These are phyloP conservation scores for Meteorus cinctellus DNA, from an alignment of 2,888 invertebrate genomes.

Conservation along the genomic window DNA sequence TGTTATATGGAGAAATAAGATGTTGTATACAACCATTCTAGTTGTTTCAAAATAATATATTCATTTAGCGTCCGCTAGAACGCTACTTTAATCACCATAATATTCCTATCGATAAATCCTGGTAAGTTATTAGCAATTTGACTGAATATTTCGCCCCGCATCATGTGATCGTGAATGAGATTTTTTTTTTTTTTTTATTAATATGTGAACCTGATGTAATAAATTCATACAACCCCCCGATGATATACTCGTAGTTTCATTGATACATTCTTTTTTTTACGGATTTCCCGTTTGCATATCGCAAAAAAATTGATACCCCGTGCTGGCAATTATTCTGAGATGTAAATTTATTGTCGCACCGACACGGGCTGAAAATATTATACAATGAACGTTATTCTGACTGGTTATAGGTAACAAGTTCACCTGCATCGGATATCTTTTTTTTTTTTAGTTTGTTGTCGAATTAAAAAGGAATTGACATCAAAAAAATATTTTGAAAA, in stretches of 20 bases:
- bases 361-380: too few species aligned
- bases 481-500: constrained; percentile 16
- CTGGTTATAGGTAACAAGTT: neutral
- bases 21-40: constrained; percentile 39
- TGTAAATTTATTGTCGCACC: neutral
- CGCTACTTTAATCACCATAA: constrained; percentile 60
- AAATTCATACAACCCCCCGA: constrained; percentile 11
- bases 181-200: neutral
- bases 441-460: too few species aligned
- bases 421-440: too few species aligned
- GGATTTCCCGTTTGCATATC: constrained; percentile 15
- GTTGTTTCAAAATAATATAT: constrained; percentile 42
- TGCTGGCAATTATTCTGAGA: constrained; percentile 26
- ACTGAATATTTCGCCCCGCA: constrained; percentile 55
- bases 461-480: constrained; percentile 3
- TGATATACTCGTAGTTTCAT: constrained; percentile 24
- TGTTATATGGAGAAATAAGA: constrained; percentile 42
- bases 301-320: constrained; percentile 31
- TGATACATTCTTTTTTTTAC: constrained; percentile 40
- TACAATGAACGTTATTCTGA: too few species aligned
- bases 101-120: constrained; percentile 63
- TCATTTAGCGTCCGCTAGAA: constrained; percentile 60
- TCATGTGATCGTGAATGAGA: constrained; percentile 42
- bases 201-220: constrained; percentile 29
- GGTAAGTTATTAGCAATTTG: constrained; percentile 65